A percentile compares a stretch with the other conserved stretches of the same genome.
Evolutionary conservation across 1,140 invertebrate species (phyloP).

Genomic region (Meloidogyne exigua): DNA sequence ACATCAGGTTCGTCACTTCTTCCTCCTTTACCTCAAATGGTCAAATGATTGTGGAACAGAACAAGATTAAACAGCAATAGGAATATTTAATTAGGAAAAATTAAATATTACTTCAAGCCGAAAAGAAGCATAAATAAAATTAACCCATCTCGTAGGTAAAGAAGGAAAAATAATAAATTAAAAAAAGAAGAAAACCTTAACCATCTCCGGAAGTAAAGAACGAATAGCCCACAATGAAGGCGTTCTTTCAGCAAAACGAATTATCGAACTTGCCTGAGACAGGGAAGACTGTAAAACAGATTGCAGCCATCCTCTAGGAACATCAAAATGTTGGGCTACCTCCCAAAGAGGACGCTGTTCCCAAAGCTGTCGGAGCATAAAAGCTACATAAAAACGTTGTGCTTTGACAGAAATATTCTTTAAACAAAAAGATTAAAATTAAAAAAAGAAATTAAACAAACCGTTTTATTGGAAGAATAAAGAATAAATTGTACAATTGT

Average conservation of each 20-base stretch:
- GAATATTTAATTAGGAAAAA: too few species aligned
- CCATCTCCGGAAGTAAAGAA: slow-evolving; percentile 35
- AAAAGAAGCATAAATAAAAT: too few species aligned
- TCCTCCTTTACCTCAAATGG: too few species aligned
- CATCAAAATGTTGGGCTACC: slow-evolving; percentile 37
- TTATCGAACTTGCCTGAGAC: slow-evolving; percentile 31
- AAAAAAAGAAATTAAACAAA: too few species aligned
- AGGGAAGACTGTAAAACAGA: slow-evolving; percentile 26
- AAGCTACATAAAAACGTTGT: slow-evolving; percentile 35
- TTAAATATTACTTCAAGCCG: too few species aligned
- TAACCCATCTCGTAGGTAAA: too few species aligned
- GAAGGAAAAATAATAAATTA: neutral
- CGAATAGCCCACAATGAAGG: slow-evolving; percentile 35
- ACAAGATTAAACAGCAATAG: too few species aligned
- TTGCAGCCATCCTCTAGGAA: slow-evolving; percentile 42
- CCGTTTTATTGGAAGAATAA: slow-evolving; percentile 8
- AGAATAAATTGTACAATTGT: slow-evolving; percentile 4
- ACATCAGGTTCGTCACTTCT: too few species aligned
- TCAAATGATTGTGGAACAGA: too few species aligned
- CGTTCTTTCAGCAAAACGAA: slow-evolving; percentile 42
- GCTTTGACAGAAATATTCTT: slow-evolving; percentile 23
- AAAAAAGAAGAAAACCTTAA: slow-evolving; percentile 13
- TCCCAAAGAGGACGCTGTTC: slow-evolving; percentile 27
- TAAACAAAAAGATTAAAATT: neutral
- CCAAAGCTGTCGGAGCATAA: slow-evolving; percentile 43